Evolutionary conservation across 2,888 invertebrate species (phyloP).

Genomic region (Erebia epiphron): DNA sequence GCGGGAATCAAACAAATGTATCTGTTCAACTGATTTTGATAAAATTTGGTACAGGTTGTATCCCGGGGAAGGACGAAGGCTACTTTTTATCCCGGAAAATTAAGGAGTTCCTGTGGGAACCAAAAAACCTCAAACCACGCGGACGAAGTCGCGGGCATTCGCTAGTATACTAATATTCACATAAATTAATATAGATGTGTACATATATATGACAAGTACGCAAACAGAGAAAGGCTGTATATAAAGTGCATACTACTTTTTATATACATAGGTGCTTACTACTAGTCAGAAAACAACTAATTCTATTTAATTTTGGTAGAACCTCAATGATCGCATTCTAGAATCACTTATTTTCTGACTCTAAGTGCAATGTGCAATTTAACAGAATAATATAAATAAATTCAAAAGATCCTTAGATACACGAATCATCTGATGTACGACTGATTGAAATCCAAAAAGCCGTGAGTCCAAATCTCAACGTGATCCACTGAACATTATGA

Average conservation of each 20-base stretch:
- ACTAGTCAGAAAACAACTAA: conserved; percentile 5
- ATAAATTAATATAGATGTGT: neutral
- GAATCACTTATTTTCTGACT: neutral
- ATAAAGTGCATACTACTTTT: conserved; percentile 1
- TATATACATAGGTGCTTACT: conserved; percentile 1
- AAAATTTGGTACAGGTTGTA: too few species aligned
- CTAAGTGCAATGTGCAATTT: neutral
- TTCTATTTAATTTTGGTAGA: neutral
- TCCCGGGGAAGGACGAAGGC: too few species aligned
- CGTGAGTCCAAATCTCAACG: neutral
- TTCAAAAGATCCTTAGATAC: neutral
- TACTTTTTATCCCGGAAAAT: too few species aligned
- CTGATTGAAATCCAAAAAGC: neutral
- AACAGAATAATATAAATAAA: neutral
- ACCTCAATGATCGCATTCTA: neutral
- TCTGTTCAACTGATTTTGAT: too few species aligned
- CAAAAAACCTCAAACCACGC: too few species aligned
- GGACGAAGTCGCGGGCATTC: too few species aligned
- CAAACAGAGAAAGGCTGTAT: neutral
- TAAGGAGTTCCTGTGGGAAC: too few species aligned
- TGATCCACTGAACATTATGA: too few species aligned
- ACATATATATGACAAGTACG: neutral
- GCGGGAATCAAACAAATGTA: too few species aligned
- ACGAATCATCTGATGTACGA: neutral
- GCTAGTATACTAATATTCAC: neutral